These are phyloP conservation scores for Lagocephalus sceleratus DNA, from an alignment of 2,797 vertebrate genomes.

Conservation along the genomic window DNA sequence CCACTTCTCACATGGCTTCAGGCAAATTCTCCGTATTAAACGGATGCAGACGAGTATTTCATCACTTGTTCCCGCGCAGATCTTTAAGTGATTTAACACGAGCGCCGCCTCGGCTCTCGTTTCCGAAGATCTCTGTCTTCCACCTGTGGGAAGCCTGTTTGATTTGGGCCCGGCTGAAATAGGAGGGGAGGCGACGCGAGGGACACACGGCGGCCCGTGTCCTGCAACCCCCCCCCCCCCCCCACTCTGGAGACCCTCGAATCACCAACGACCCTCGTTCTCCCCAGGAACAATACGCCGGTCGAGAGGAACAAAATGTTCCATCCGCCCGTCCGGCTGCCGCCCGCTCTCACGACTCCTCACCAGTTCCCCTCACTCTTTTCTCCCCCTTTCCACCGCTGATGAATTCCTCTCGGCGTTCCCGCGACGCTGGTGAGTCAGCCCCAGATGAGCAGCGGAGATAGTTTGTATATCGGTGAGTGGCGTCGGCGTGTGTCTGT, in stretches of 20 bases:
- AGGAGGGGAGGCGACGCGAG: slow-evolving; percentile 68
- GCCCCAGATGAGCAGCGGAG: slow-evolving; percentile 40
- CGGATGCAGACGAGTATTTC: neutral
- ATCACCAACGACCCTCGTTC: slow-evolving; percentile 75
- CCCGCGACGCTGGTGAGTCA: slow-evolving; percentile 32
- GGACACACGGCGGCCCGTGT: slow-evolving; percentile 69
- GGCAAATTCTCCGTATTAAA: neutral
- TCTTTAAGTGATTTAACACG: slow-evolving; percentile 20
- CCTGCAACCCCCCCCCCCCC: slow-evolving; percentile 72
- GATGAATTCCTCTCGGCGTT: slow-evolving; percentile 64
- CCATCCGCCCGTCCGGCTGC: slow-evolving; percentile 56
- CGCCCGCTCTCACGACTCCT: slow-evolving; percentile 69
- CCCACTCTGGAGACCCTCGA: slow-evolving; percentile 60
- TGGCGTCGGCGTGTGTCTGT: slow-evolving; percentile 74
- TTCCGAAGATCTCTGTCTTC: slow-evolving; percentile 25
- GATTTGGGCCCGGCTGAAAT: slow-evolving; percentile 75
- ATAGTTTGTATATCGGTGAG: slow-evolving; percentile 67
- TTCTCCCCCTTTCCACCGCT: slow-evolving; percentile 26
- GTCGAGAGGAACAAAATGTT: slow-evolving; percentile 77
- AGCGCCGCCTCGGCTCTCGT: slow-evolving; percentile 29
- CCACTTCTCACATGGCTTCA: neutral
- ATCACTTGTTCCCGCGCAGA: slow-evolving; percentile 5
- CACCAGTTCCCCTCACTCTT: slow-evolving; percentile 71
- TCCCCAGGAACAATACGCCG: slow-evolving; percentile 68
- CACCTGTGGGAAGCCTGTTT: slow-evolving; percentile 75